Base-by-base conservation (phyloP, 1,140 invertebrate genomes). In the Trichonephila clavipes region DNA sequence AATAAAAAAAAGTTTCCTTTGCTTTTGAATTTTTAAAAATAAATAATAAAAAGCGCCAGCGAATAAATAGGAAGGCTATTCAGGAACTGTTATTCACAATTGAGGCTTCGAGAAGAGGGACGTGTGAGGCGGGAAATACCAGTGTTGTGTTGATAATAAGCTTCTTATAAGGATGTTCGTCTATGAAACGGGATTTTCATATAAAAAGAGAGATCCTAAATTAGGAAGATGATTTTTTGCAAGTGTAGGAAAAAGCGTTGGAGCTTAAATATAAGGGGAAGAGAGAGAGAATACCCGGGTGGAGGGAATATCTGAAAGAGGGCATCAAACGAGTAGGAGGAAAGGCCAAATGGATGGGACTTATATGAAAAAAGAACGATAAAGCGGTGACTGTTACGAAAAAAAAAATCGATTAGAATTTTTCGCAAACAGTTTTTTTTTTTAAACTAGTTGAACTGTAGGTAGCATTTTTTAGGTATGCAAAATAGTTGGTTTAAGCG, bases 81-180 rank as follows among this genome's bases (percentile, higher is more conserved):
- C 44, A 66, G 62, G 34, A 8, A 18, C 88, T 72, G 59, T 77
- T 77, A 87, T 62, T 62, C 28, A 34, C 58, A 24, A 61, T 87
- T 87, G 85, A 87, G 28, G 59, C 28, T 19, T 62, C 61, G 85
- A 40, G 28, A 62, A 62, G 59, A 59, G 28, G 21, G 12, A 28
- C 24, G 18, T 28, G 18, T 0, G 28, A n/a, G n/a, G n/a, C 6
- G 28, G 8, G 21, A 69, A 69, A n/a, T 69, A 69, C 44, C 24
- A 87, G 59, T 62, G 59, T 87, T 87, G 34, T 64, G 85, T 61
- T 87, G 85, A 87, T 87, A 87, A 87, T 87, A 87, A n/a, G 85
- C 28, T 87, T 34, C 85, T 87, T 87, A 21, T 87, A 87, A 87
- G 85, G 85, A 87, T 87, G 59, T 87, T 62, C 59, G 28, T 64